Evolutionary conservation across 2,113 vertebrate genomes (phyloP).

Genomic region (Myiagra hebetior): DNA sequence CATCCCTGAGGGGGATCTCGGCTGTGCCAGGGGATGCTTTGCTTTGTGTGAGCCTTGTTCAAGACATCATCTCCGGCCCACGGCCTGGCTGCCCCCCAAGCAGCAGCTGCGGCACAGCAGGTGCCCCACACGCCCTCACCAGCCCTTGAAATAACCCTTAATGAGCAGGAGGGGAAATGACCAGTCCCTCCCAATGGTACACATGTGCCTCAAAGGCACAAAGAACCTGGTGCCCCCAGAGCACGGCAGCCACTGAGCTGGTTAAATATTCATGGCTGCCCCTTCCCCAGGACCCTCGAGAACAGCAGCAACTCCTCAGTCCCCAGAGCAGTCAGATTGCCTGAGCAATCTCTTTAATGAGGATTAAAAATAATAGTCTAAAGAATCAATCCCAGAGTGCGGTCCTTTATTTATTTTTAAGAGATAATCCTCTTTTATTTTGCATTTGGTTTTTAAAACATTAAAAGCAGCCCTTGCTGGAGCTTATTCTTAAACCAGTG

Average conservation of each 20-base stretch:
- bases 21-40: background rate
- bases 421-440: constrained; percentile 27
- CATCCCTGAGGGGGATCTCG: accelerated
- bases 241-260: background rate
- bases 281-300: background rate
- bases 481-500: background rate
- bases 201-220: background rate
- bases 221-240: background rate
- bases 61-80: background rate
- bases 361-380: constrained; percentile 31
- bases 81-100: background rate
- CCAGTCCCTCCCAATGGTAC: background rate
- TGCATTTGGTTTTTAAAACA: background rate
- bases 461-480: background rate
- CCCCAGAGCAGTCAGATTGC: background rate
- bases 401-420: background rate
- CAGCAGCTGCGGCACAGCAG: constrained; percentile 31
- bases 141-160: background rate
- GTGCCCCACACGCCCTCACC: background rate
- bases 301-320: background rate
- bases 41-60: background rate
- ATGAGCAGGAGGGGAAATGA: background rate
- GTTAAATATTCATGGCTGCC: constrained; percentile 20
- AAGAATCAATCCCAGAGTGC: background rate
- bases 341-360: constrained; percentile 31